Evolutionary conservation across 2,888 invertebrate species (phyloP), one percentile per base, ranked within the genome.

Genomic region (Leptothorax acervorum): DNA sequence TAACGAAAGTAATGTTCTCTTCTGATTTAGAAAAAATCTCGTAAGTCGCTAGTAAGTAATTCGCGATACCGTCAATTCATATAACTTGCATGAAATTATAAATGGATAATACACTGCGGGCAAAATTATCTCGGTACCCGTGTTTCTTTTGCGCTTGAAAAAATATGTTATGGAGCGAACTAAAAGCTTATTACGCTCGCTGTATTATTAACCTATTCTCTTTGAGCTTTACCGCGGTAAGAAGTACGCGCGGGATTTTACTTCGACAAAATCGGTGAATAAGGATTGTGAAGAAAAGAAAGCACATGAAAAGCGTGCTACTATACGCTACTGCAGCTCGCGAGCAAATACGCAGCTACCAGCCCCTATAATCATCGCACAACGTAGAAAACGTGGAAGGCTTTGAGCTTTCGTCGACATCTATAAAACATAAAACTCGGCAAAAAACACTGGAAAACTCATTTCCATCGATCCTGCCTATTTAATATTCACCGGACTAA

Each of bases 161-260:
- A 71, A 73, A 71, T 45, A 60, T 60, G 23, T 79, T 68, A 68
- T n/a, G 31, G 11, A 71, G 23, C 55, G 51, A 42, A 45, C 73
- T 60, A 60, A 71, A 79, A 79, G 60, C 57, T 79, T 60, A 79
- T 79, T 79, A 79, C 23, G 60, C 35, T 57, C 35, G 79, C 73
- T 71, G 39, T 79, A 79, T 71, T 79, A 79, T 79, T 79, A 79
- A 79, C 60, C 60, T 79, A 79, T 79, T 73, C 79, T 35, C 79
- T 79, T 79, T 79, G 79, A 79, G 60, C 71, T 79, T 45, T 39
- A 18, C 28, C 23, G 39, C 60, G 35, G 45, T 73, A 71, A 71
- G 79, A 79, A 79, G 35, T 70, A 57, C 12, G 71, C 23, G 45
- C 57, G 12, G 18, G 48, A 60, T 79, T 79, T 78, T 79, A 60